Evolutionary conservation across 2,797 vertebrate species (phyloP).

Genomic region (Smutsia temminckii): DNA sequence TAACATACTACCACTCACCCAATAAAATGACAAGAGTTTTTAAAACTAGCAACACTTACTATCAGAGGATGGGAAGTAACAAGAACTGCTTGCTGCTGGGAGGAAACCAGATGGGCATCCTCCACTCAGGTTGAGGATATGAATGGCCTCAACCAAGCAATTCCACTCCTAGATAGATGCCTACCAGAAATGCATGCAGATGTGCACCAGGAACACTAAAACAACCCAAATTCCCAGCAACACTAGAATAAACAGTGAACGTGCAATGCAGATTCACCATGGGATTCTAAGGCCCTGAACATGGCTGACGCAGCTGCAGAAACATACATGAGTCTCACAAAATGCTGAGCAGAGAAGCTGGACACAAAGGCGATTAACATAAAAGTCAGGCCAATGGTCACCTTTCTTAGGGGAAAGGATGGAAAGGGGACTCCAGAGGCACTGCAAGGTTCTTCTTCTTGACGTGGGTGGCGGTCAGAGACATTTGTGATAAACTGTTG

Average conservation of each 20-base stretch:
- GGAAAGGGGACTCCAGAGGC: not conserved
- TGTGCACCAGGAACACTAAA: not conserved
- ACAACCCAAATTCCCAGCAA: not conserved
- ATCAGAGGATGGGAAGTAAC: not conserved
- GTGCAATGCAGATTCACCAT: not conserved
- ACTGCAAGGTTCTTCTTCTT: not conserved
- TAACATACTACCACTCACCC: not conserved
- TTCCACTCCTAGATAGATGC: not conserved
- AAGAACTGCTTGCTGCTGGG: not conserved
- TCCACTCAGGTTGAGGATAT: not conserved
- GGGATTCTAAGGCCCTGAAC: not conserved
- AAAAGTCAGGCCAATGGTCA: not conserved
- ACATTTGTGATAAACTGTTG: not conserved
- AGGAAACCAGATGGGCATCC: not conserved
- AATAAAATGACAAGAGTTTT: not conserved
- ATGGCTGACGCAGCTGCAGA: not conserved
- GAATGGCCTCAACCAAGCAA: not conserved
- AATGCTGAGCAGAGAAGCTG: not conserved
- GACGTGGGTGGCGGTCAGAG: not conserved
- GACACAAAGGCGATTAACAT: not conserved
- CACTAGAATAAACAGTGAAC: not conserved
- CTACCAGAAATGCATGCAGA: not conserved
- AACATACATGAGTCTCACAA: not conserved
- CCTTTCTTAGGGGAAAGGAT: not conserved
- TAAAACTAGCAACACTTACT: not conserved